Evolutionary conservation across 2,113 vertebrate genomes (phyloP).

Genomic region (Hydrolagus affinis): DNA sequence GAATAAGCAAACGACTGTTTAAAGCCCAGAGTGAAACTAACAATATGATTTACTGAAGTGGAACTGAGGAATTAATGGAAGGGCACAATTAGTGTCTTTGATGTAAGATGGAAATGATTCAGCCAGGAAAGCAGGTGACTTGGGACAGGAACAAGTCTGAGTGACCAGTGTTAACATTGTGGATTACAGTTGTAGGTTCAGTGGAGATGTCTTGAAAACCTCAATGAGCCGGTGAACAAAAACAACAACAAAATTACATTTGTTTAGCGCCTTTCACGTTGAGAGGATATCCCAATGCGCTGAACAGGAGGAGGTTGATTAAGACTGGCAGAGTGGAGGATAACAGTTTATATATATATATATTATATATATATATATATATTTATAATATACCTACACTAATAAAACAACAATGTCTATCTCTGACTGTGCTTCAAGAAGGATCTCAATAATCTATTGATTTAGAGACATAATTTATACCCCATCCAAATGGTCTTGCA

Average conservation of each 20-base stretch:
- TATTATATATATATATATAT: too few species aligned
- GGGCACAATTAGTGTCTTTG: not conserved
- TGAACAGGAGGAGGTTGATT: not conserved
- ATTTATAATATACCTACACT: too few species aligned
- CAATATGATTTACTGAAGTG: not conserved
- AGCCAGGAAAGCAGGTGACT: not conserved
- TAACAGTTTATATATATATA: too few species aligned
- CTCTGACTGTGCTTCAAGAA: too few species aligned
- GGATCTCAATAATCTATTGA: too few species aligned
- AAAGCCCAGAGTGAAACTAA: not conserved
- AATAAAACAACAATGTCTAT: too few species aligned
- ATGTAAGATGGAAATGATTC: not conserved
- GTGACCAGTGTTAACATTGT: not conserved
- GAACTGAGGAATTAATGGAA: not conserved
- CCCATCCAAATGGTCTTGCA: too few species aligned
- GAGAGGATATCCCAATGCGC: too few species aligned
- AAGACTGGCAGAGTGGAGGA: not conserved
- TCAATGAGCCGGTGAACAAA: not conserved
- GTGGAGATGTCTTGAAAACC: too few species aligned
- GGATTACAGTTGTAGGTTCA: not conserved
- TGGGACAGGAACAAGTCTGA: not conserved
- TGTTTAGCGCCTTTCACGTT: too few species aligned
- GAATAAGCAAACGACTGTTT: not conserved
- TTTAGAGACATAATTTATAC: too few species aligned
- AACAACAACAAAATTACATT: too few species aligned